phyloP scores from a whole-genome alignment of 2,888 invertebrate species.

The Hydroisotoma schaefferi region DNA sequence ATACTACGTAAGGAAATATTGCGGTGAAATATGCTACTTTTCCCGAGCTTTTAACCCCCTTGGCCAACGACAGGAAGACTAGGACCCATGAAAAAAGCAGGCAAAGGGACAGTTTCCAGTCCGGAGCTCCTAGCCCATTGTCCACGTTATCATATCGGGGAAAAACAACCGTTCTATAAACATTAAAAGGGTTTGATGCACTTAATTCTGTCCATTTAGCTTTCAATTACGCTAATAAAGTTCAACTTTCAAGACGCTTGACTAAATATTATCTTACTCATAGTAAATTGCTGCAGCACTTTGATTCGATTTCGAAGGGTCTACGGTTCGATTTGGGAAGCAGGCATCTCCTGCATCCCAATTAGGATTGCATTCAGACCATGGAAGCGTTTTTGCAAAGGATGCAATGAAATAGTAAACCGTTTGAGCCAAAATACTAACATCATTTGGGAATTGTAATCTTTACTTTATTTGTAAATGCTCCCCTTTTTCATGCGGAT shows the following conservation, averaged over 20 bases:
- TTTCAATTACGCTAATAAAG: too few relatives aligned
- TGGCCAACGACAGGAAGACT: constrained; percentile 66
- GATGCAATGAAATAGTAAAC: constrained; percentile 69
- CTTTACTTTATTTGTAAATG: too few relatives aligned
- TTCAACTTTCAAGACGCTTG: too few relatives aligned
- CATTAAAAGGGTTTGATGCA: too few relatives aligned
- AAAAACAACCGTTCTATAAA: constrained; percentile 28
- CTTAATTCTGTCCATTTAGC: too few relatives aligned
- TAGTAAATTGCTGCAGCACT: not conserved
- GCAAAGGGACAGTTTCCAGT: constrained; percentile 67
- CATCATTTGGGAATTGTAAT: too few relatives aligned
- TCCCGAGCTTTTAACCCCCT: constrained; percentile 73
- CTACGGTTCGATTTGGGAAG: not conserved
- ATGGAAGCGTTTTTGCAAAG: constrained; percentile 49
- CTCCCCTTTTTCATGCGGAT: too few relatives aligned
- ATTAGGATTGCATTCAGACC: not conserved
- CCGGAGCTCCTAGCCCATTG: constrained; percentile 54
- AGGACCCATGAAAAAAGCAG: constrained; percentile 66
- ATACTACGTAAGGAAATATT: constrained; percentile 74
- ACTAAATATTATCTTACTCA: not conserved
- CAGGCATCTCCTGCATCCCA: not conserved
- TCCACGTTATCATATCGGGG: constrained; percentile 27
- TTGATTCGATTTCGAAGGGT: not conserved
- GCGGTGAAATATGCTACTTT: constrained; percentile 85
- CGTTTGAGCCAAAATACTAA: constrained; percentile 63